Conservation (phyloP, 1,140 invertebrate species). For the Nomia melanderi region DNA sequence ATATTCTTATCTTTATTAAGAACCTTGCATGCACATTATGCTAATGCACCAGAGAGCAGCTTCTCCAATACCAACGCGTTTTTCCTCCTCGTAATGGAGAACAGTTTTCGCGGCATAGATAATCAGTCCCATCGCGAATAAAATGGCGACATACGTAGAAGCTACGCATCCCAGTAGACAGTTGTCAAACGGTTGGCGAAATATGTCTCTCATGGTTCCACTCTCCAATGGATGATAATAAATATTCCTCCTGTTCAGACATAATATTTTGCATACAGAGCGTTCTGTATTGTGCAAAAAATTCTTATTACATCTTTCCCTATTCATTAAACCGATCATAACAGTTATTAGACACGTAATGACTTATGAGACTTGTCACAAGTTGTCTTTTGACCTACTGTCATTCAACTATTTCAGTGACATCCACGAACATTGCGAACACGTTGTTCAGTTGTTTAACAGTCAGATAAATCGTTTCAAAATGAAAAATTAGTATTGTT, state of each 20-base stretch:
- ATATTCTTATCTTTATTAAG: background rate
- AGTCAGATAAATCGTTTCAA: background rate
- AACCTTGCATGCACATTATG: conserved; percentile 85
- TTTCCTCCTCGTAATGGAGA: conserved; percentile 66
- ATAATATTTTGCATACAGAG: too few relatives aligned
- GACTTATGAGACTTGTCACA: too few relatives aligned
- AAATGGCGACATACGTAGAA: conserved; percentile 79
- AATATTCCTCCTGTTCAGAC: conserved; percentile 82
- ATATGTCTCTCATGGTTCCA: conserved; percentile 83
- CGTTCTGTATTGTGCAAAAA: too few relatives aligned
- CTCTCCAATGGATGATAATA: conserved; percentile 84
- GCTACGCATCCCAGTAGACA: conserved; percentile 81
- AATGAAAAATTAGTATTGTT: conserved; percentile 50
- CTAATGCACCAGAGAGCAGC: conserved; percentile 83
- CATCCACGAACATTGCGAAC: too few relatives aligned
- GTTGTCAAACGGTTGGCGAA: conserved; percentile 83
- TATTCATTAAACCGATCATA: too few relatives aligned
- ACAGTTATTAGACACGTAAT: too few relatives aligned
- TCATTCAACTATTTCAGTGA: too few relatives aligned
- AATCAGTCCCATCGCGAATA: conserved; percentile 80
- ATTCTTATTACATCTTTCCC: too few relatives aligned
- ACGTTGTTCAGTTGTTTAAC: too few relatives aligned
- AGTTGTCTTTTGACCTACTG: too few relatives aligned
- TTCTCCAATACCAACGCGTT: conserved; percentile 79
- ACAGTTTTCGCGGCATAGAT: conserved; percentile 73